A percentile compares a stretch with the other conserved stretches of the same genome.
Evolutionary conservation across 2,888 invertebrate genomes (phyloP).

Genomic region (Nomada fucata): DNA sequence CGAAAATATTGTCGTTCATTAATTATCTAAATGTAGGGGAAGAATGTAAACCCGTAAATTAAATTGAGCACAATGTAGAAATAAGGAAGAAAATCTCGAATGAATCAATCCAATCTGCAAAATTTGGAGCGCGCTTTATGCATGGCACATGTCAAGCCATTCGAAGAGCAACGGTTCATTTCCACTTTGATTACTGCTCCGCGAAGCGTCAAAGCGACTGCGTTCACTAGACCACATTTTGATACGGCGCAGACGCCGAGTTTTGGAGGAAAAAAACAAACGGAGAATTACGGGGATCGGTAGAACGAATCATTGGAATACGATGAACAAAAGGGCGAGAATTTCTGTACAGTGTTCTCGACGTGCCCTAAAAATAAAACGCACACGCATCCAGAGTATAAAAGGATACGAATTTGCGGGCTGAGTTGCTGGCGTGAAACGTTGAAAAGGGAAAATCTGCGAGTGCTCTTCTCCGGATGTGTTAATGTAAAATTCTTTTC

Average conservation of each 20-base stretch:
- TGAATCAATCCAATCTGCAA: not conserved
- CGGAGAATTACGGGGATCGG: slow-evolving; percentile 18
- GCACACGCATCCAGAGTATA: not conserved
- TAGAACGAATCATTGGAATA: slow-evolving; percentile 39
- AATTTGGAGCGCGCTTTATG: not conserved
- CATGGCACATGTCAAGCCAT: not conserved
- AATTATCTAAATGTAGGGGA: too few relatives aligned
- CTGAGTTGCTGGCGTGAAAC: not conserved
- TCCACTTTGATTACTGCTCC: not conserved
- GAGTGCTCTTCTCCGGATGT: slow-evolving; percentile 39
- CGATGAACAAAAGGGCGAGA: slow-evolving; percentile 34
- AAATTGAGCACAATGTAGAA: too few relatives aligned
- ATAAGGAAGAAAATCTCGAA: not conserved
- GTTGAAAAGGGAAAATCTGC: slow-evolving; percentile 40
- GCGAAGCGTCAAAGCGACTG: not conserved
- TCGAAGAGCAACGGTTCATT: not conserved
- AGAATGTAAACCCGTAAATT: too few relatives aligned
- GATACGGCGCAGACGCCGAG: not conserved
- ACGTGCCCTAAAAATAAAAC: slow-evolving; percentile 1
- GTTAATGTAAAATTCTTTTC: slow-evolving; percentile 54
- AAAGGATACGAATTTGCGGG: slow-evolving; percentile 9
- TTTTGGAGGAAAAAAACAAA: not conserved
- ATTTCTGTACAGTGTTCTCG: slow-evolving; percentile 36
- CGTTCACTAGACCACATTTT: not conserved
- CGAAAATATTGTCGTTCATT: too few relatives aligned